These are phyloP conservation scores for Cossypha heuglini DNA, from an alignment of 2,797 vertebrate genomes.

Conservation along the genomic window DNA sequence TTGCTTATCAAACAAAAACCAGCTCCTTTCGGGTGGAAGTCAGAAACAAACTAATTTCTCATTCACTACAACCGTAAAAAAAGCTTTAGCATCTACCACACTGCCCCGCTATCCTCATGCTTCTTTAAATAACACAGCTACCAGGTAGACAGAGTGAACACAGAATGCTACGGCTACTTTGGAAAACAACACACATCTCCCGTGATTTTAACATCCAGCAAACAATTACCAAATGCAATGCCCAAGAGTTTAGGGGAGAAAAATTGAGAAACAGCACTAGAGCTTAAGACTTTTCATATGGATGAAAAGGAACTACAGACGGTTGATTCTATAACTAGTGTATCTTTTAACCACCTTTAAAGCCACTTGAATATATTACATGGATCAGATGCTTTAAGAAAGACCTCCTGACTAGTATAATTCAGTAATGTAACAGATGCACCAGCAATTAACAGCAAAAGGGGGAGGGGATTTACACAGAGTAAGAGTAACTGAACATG, in stretches of 20 bases:
- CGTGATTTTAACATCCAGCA: not conserved
- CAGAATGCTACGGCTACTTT: not conserved
- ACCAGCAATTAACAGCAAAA: not conserved
- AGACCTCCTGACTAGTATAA: not conserved
- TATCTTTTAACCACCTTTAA: not conserved
- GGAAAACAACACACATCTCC: not conserved
- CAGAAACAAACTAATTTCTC: not conserved
- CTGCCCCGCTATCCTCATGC: fast-evolving
- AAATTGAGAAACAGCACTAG: not conserved
- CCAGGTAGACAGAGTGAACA: not conserved
- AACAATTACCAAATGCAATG: not conserved
- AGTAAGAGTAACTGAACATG: not conserved
- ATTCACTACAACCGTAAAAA: not conserved
- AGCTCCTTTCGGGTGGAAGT: not conserved
- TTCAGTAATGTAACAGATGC: fast-evolving
- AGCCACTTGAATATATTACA: not conserved
- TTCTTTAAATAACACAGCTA: not conserved
- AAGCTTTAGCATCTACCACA: not conserved
- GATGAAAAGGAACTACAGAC: not conserved
- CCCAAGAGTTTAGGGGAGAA: not conserved
- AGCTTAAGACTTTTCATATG: not conserved
- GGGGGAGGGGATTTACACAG: not conserved
- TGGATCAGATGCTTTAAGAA: not conserved
- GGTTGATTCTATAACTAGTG: not conserved
- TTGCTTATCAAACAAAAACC: not conserved